phyloP scores from a whole-genome alignment of 2,797 vertebrate species.

The Neostethus bicornis region DNA sequence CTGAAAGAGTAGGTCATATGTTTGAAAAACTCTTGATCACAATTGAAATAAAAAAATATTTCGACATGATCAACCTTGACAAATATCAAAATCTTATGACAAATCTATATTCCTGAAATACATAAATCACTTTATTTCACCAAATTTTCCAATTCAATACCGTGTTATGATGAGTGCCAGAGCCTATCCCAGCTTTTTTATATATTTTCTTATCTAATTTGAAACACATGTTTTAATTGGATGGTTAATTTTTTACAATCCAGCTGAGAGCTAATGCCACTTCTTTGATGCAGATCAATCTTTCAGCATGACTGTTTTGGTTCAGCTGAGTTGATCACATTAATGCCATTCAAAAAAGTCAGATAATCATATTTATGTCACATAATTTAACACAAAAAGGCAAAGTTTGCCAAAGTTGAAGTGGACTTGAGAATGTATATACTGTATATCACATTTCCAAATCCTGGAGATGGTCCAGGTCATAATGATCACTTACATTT shows the following conservation, averaged over 20 bases:
- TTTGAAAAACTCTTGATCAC: slow-evolving; percentile 13
- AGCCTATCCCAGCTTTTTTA: too few species aligned
- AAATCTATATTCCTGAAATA: neutral
- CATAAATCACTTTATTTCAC: too few species aligned
- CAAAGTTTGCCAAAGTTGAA: too few species aligned
- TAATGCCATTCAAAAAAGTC: neutral
- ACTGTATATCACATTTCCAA: too few species aligned
- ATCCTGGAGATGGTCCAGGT: too few species aligned
- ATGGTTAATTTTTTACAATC: too few species aligned
- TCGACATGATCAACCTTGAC: neutral
- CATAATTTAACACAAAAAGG: too few species aligned
- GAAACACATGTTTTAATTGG: too few species aligned
- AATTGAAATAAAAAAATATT: slow-evolving; percentile 1
- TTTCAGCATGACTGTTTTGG: neutral
- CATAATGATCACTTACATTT: neutral
- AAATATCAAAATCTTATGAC: slow-evolving; percentile 4
- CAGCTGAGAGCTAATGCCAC: neutral
- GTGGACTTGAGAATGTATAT: neutral
- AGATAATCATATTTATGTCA: too few species aligned
- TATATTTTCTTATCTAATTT: too few species aligned
- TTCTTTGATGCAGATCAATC: slow-evolving; percentile 1
- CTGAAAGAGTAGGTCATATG: slow-evolving; percentile 7
- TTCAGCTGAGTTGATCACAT: neutral
- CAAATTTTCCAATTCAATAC: too few species aligned
- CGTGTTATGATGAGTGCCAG: too few species aligned